Evolutionary conservation across 2,888 invertebrate species (phyloP).

Genomic region (Cephalotes varians): DNA sequence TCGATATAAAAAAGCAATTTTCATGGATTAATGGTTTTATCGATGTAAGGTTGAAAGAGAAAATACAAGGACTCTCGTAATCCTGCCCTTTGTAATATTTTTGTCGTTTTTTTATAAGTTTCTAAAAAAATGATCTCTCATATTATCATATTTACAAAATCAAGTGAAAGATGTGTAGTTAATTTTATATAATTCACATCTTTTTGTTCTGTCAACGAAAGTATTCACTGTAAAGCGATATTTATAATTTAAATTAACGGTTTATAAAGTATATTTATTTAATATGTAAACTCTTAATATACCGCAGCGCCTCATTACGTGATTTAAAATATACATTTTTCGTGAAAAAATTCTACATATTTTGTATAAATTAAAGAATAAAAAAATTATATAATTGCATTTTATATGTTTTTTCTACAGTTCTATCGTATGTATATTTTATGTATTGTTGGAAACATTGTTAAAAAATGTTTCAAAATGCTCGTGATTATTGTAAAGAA

Average conservation of each 20-base stretch:
- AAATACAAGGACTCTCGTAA: not conserved
- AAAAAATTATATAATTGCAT: not conserved
- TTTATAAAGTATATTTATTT: conserved; percentile 13
- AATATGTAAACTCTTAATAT: not conserved
- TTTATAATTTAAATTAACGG: conserved; percentile 1
- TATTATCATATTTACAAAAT: not conserved
- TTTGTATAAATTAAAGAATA: conserved; percentile 23
- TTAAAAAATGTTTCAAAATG: not conserved
- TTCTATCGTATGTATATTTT: not conserved
- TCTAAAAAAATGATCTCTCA: not conserved
- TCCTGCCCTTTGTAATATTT: not conserved
- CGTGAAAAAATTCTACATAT: conserved; percentile 47
- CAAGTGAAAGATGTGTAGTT: not conserved
- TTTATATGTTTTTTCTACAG: not conserved
- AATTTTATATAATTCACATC: not conserved
- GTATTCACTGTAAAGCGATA: not conserved
- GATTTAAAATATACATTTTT: not conserved
- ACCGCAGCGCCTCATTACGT: not conserved
- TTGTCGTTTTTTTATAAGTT: not conserved
- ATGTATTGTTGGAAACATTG: not conserved
- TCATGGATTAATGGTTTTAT: not conserved
- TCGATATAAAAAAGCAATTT: not conserved
- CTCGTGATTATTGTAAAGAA: not conserved
- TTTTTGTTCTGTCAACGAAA: not conserved
- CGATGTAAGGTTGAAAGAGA: not conserved